A percentile compares a stretch with the other conserved stretches of the same genome.
Evolutionary conservation across 2,888 invertebrate species (phyloP).

Genomic region (Caenorhabditis virilis): DNA sequence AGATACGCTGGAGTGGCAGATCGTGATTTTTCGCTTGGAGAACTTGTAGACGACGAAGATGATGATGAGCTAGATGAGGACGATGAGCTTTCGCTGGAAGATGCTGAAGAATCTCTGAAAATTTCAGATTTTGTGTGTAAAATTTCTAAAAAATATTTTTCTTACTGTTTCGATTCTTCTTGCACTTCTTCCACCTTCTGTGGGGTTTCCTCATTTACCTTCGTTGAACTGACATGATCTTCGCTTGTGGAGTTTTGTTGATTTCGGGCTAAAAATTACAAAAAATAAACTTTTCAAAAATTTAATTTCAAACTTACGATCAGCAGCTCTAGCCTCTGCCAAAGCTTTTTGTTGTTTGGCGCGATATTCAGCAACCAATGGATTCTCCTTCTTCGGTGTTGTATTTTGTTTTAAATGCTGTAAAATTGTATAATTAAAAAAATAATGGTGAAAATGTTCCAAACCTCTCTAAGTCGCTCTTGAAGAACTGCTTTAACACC

Average conservation of each 20-base stretch:
- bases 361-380: slow-evolving; percentile 29
- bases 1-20: too few relatives aligned
- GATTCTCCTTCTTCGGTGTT: slow-evolving; percentile 19
- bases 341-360: slow-evolving; percentile 33
- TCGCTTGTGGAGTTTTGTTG: slow-evolving; percentile 2
- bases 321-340: slow-evolving; percentile 11
- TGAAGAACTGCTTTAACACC: slow-evolving; percentile 59
- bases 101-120: background rate
- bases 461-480: slow-evolving; percentile 47
- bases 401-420: background rate
- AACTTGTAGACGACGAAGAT: background rate
- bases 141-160: background rate
- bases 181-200: background rate
- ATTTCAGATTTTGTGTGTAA: background rate
- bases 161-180: too few relatives aligned
- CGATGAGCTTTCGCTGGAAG: too few relatives aligned
- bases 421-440: background rate
- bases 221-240: background rate
- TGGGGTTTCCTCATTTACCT: background rate
- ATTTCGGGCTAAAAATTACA: slow-evolving; percentile 4
- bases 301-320: slow-evolving; percentile 3
- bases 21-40: too few relatives aligned
- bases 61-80: background rate
- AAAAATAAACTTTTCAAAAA: too few relatives aligned
- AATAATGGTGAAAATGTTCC: background rate